Conservation (phyloP, 2,113 vertebrate species). For the Thermophis baileyi region DNA sequence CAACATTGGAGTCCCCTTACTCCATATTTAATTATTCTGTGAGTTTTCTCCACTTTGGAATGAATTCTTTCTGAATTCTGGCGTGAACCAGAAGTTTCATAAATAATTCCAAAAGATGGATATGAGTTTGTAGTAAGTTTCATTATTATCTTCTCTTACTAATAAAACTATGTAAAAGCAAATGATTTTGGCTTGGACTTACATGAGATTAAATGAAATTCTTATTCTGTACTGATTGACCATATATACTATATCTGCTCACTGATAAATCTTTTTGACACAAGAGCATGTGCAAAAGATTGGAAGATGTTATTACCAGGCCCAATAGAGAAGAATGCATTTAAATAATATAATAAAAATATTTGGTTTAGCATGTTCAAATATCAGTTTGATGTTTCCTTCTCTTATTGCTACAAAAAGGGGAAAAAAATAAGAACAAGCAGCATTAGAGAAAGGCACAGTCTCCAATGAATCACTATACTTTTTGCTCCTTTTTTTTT, state of each 20-base stretch:
- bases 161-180: neutral
- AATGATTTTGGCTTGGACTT: neutral
- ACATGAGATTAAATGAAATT: neutral
- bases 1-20: neutral
- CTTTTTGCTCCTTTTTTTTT: neutral
- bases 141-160: neutral
- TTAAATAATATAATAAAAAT: neutral
- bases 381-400: neutral
- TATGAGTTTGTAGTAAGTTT: neutral
- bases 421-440: neutral
- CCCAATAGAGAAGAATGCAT: neutral
- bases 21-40: neutral
- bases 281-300: neutral
- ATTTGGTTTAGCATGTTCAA: neutral
- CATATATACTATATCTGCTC: neutral
- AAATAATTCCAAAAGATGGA: neutral
- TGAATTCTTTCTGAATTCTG: neutral
- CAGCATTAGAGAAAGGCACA: neutral
- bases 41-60: neutral
- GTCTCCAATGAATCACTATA: neutral
- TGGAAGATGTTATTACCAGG: neutral
- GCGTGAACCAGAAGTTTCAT: neutral
- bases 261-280: neutral
- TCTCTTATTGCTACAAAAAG: neutral
- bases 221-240: neutral